These are phyloP conservation scores for Polypedilum pembai DNA, from an alignment of 1,140 invertebrate genomes.

Conservation along the genomic window DNA sequence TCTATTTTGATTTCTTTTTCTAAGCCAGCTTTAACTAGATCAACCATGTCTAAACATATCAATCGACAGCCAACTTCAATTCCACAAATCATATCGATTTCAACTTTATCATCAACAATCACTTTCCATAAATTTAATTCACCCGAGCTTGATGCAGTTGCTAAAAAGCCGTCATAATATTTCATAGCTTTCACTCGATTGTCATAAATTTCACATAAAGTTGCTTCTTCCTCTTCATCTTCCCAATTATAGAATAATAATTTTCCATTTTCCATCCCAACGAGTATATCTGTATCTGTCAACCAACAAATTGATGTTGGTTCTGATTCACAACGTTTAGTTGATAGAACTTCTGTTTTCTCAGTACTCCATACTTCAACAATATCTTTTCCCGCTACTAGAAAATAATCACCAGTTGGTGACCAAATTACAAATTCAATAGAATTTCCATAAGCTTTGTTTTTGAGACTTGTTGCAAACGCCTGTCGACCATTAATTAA, in stretches of 20 bases:
- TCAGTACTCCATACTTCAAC: slow-evolving; percentile 71
- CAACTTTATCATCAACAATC: slow-evolving; percentile 43
- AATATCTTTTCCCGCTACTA: slow-evolving; percentile 57
- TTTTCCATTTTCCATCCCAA: slow-evolving; percentile 64
- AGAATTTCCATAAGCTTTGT: slow-evolving; percentile 50
- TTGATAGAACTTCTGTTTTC: slow-evolving; percentile 56
- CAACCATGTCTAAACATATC: slow-evolving; percentile 49
- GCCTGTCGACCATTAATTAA: slow-evolving; percentile 81
- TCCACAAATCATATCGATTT: slow-evolving; percentile 46
- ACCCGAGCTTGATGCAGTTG: slow-evolving; percentile 50
- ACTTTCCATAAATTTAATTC: slow-evolving; percentile 69
- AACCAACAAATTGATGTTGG: slow-evolving; percentile 57
- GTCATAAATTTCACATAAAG: slow-evolving; percentile 53
- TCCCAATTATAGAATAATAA: slow-evolving; percentile 54
- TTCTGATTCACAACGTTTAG: slow-evolving; percentile 53
- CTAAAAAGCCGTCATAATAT: slow-evolving; percentile 43
- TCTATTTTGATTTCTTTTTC: not conserved
- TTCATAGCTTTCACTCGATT: slow-evolving; percentile 60
- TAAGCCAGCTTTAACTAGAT: slow-evolving; percentile 31
- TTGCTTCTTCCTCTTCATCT: slow-evolving; percentile 33
- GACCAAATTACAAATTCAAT: slow-evolving; percentile 55
- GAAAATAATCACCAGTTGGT: slow-evolving; percentile 62
- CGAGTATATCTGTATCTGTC: slow-evolving; percentile 52
- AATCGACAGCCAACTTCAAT: slow-evolving; percentile 52
- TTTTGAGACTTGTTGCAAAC: slow-evolving; percentile 75